Conservation (phyloP, 2,113 vertebrate genomes). For the Ciconia maguari region DNA sequence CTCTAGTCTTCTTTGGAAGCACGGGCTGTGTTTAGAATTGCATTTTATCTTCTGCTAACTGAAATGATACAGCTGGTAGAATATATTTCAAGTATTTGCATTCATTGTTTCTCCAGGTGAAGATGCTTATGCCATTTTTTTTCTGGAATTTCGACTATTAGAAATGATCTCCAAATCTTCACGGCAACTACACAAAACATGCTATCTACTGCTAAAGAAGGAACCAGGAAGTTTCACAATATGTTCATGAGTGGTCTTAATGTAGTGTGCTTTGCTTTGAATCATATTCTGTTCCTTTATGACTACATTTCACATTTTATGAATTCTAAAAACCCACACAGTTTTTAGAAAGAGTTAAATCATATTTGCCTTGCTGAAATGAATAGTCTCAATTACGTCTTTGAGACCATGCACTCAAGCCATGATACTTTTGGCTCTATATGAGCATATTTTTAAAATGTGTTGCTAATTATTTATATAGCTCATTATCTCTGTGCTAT, state of each 20-base stretch:
- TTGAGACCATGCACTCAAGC: background rate
- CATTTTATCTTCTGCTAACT: background rate
- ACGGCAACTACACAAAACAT: background rate
- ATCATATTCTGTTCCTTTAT: background rate
- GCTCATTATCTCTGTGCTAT: background rate
- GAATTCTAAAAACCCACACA: background rate
- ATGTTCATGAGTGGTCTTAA: accelerated
- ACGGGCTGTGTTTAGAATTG: background rate
- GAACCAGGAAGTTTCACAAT: background rate
- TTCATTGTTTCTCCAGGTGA: background rate
- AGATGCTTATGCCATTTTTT: background rate
- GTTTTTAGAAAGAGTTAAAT: background rate
- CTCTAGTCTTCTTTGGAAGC: background rate
- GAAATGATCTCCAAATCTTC: background rate
- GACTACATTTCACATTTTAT: background rate
- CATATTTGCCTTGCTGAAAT: background rate
- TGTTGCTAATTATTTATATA: background rate
- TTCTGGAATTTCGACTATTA: background rate
- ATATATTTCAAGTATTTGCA: background rate
- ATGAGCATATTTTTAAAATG: background rate
- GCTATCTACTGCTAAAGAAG: background rate
- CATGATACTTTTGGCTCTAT: background rate
- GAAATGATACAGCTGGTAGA: background rate
- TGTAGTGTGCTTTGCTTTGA: background rate
- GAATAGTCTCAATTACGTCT: background rate